Conservation (phyloP, 1,140 invertebrate species). For the Drosophila miranda region DNA sequence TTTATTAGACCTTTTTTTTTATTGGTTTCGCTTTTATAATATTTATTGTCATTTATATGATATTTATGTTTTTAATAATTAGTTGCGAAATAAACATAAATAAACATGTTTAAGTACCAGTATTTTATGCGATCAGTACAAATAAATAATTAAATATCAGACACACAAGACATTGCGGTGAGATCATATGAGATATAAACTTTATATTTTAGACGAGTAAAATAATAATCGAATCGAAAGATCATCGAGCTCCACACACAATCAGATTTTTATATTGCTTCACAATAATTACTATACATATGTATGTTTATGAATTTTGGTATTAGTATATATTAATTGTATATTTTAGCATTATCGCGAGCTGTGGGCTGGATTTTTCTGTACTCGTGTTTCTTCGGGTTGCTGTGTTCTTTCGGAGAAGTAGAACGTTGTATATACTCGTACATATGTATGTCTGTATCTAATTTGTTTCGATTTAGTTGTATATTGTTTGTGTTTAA, state of each 20-base stretch:
- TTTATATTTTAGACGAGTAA: slow-evolving; percentile 4
- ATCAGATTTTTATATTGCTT: slow-evolving; percentile 25
- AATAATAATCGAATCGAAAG: slow-evolving; percentile 19
- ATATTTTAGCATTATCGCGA: slow-evolving; percentile 9
- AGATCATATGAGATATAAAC: too few relatives aligned
- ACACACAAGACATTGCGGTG: slow-evolving; percentile 22
- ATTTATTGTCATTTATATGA: slow-evolving; percentile 44
- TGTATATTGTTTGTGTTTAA: slow-evolving; percentile 33
- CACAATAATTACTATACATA: neutral
- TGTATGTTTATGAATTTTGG: slow-evolving; percentile 6
- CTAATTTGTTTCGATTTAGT: too few relatives aligned
- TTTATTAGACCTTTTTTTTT: neutral
- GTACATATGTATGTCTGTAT: slow-evolving; percentile 16
- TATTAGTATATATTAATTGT: slow-evolving; percentile 15
- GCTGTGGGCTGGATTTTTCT: slow-evolving; percentile 33
- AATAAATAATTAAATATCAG: slow-evolving; percentile 29
- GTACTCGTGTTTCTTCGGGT: slow-evolving; percentile 5
- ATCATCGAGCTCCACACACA: neutral
- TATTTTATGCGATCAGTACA: slow-evolving; percentile 13
- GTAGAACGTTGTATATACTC: slow-evolving; percentile 25
- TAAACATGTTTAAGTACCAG: slow-evolving; percentile 17
- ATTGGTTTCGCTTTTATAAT: slow-evolving; percentile 3
- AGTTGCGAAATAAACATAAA: slow-evolving; percentile 33
- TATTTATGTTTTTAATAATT: slow-evolving; percentile 23
- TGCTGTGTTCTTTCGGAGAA: slow-evolving; percentile 1